Evolutionary conservation across 2,888 invertebrate genomes (phyloP), one percentile per base, ranked within the genome.

Genomic region (Campoplex capitator): DNA sequence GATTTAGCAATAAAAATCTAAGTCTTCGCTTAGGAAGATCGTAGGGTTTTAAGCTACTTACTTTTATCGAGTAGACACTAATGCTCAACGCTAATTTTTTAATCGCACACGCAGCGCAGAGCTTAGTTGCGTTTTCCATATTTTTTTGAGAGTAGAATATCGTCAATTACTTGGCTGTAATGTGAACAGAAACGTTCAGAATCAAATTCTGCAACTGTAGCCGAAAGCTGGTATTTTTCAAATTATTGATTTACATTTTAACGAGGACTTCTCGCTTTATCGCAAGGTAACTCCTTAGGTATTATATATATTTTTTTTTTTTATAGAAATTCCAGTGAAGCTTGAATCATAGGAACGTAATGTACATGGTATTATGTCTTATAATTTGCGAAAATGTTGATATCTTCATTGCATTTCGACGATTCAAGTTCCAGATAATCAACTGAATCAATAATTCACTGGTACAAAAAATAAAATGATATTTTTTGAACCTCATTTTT

Each of bases 61-160:
- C 71, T 65, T 38, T 18, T 23, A 23, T 38, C 23, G 48, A 65
- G 70, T 81, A 73, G 48, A 80, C 76, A 81, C 77, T 81, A 77
- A 77, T 67, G 42, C 58, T 67, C 45, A 67, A 67, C 6, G 13
- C 35, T 54, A 32, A 77, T 81, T 65, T 18, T 56, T 56, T 45
- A 32, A 23, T 76, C 45, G 76, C 45, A 62, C 65, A 18, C 13
- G 35, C 28, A 62, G 79, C 73, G 23, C 51, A 48, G 38, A 77
- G 28, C 67, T 13, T 32, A 16, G 6, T 68, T 8, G n/a, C 28
- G 11, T 28, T 28, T 58, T 11, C 28, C 58, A 58, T 58, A 23
- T 58, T 9, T 28, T 54, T 45, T 11, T 28, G 58, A 58, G 23
- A 58, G 58, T 58, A 58, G 58, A 28, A 58, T 28, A 28, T 28